Evolutionary conservation across 2,888 invertebrate species (phyloP), one percentile per base, ranked within the genome.

Genomic region (Diaphora mendica): DNA sequence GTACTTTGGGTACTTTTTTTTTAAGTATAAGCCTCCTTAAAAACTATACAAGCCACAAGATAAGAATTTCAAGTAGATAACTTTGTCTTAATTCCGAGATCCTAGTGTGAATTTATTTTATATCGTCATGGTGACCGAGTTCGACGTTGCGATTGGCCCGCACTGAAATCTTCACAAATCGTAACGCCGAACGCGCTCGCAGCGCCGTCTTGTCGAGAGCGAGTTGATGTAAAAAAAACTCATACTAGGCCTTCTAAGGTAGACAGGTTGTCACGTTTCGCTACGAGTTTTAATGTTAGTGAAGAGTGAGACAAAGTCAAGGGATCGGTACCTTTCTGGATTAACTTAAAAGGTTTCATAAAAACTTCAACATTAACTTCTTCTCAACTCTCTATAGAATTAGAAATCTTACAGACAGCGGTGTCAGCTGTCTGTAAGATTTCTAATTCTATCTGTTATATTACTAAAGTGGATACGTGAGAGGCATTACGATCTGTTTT

Each of bases 251-350:
- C 15, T 33, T n/a, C 23, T 48, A n/a, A 51, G 33, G n/a, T 51
- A 15, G 15, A 11, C 23, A 33, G n/a, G 35, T 23, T 68, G 68
- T 68, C 55, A 68, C 68, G 68, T 68, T 68, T 23, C 39, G 2
- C 55, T 68, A 55, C 55, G 51, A 35, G 51, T 15, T 55, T 55
- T 35, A 35, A 68, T 68, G n/a, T 23, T 13, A 68, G 51, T 55
- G 55, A 51, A 55, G n/a, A n/a, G 68, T 68, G 39, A 35, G n/a
- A 68, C n/a, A 51, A 30, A n/a, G 0, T 5, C n/a, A 26, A 51
- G n/a, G 15, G 33, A 30, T n/a, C 51, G 5, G 55, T 26, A 15
- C 26, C 30, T 26, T 17, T 35, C 17, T 39, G 68, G 68, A 68
- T 55, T 68, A 55, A 39, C 35, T 35, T 33, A 17, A 26, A 68